Evolutionary conservation across 2,888 invertebrate genomes (phyloP), one percentile per base, ranked within the genome.

Genomic region (Thumatha senex): DNA sequence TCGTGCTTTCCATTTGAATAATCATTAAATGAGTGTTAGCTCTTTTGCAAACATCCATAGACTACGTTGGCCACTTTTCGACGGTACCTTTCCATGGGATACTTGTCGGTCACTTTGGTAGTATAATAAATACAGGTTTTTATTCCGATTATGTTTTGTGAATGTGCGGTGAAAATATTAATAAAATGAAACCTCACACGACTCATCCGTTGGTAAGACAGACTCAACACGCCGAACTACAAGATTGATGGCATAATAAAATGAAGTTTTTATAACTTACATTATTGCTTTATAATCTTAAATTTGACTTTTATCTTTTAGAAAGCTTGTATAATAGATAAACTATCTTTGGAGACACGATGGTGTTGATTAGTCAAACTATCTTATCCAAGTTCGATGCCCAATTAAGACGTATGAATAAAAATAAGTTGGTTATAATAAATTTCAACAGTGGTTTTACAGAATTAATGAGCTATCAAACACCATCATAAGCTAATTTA

Each of bases 211-310:
- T 58, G 58, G 60, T 55, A 62, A 65, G 61, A 72, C 63, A 63
- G 65, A 71, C 75, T 71, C 74, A 70, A 76, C 73, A 74, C 66
- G 71, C 75, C 74, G 76, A 53, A 76, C 72, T 76, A 82, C 77
- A 89, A 90, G 90, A 90, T 89, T 88, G 90, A 90, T 90, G 86
- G 79, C 72, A 84, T 77, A 84, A 87, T 87, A 88, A 88, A 89
- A 80, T 79, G 76, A 82, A 76, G 74, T 77, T 87, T 86, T 86
- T 86, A 88, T 84, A 77, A 81, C 78, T 77, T 56, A 79, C 80
- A 84, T 78, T 80, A 88, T 87, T 83, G 82, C 78, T 82, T 86
- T 83, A 86, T 88, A 84, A 87, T 89, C 82, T 85, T 63, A 82
- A 82, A 84, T 86, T 86, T 78, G 81, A 83, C 76, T 85, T 86